phyloP scores from a whole-genome alignment of 2,113 vertebrate genomes.

The Poeciliopsis turrubarensis region DNA sequence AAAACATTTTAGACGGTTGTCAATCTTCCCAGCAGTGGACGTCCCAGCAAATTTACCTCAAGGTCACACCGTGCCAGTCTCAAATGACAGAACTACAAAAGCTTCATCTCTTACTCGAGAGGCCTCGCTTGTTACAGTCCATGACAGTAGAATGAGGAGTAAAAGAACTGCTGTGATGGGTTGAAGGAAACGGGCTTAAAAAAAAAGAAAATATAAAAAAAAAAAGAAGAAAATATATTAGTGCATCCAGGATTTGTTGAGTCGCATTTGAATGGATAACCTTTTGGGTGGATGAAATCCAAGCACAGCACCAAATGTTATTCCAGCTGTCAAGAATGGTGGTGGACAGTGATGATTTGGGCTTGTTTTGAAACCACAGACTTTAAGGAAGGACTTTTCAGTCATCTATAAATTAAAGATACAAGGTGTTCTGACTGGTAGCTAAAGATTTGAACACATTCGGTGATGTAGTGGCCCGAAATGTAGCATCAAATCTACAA shows the following conservation, averaged over 20 bases:
- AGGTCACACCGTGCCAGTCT: neutral
- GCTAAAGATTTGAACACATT: neutral
- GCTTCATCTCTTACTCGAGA: neutral
- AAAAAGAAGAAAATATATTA: neutral
- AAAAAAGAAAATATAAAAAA: too few relatives aligned
- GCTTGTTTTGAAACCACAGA: neutral
- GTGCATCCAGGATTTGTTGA: neutral
- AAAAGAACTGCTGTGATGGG: neutral
- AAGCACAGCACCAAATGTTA: neutral
- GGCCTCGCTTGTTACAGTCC: neutral
- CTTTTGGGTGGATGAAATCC: neutral
- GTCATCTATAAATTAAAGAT: neutral
- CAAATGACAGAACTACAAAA: neutral
- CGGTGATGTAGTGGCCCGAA: neutral
- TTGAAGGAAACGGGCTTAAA: too few relatives aligned
- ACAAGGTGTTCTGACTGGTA: neutral
- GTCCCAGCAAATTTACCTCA: neutral
- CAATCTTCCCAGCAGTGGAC: neutral
- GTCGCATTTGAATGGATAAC: neutral
- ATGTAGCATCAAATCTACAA: neutral
- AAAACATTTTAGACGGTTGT: neutral
- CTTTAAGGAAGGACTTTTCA: neutral
- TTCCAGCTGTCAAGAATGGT: neutral
- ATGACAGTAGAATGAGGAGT: neutral
- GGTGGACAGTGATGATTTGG: neutral